phyloP scores from a whole-genome alignment of 2,888 invertebrate species.

The Zaprionus lineosus region DNA sequence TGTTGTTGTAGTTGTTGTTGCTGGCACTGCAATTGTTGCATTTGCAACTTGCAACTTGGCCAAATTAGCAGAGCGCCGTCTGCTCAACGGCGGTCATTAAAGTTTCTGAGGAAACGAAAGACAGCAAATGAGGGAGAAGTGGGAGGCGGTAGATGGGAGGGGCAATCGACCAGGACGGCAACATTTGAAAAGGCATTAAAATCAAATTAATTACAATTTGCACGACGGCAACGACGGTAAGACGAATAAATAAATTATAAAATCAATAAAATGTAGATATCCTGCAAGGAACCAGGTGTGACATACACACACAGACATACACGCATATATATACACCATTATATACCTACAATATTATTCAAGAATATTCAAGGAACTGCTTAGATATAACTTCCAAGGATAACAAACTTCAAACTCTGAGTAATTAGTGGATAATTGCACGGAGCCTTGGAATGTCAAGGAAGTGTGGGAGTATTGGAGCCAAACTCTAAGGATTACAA shows the following conservation, averaged over 20 bases:
- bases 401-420: no score
- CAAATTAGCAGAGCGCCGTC: slow-evolving; percentile 66
- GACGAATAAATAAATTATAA: slow-evolving; percentile 74
- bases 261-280: slow-evolving; percentile 55
- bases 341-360: no score
- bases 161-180: slow-evolving; percentile 8
- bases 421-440: no score
- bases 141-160: no score
- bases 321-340: no score
- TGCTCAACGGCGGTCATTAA: slow-evolving; percentile 64
- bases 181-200: slow-evolving; percentile 73
- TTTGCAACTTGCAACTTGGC: slow-evolving; percentile 67
- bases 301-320: no score
- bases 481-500: no score
- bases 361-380: no score
- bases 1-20: slow-evolving; percentile 12
- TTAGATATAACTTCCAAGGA: no score
- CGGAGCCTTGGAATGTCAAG: no score
- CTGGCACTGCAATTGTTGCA: slow-evolving; percentile 50
- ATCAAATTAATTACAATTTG: slow-evolving; percentile 74
- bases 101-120: slow-evolving; percentile 48
- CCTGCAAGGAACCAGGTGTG: background rate
- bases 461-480: no score
- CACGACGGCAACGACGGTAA: slow-evolving; percentile 45
- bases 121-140: slow-evolving; percentile 6